Evolutionary conservation across 2,113 vertebrate genomes (phyloP).

Genomic region (Corythornis madagascariensis): DNA sequence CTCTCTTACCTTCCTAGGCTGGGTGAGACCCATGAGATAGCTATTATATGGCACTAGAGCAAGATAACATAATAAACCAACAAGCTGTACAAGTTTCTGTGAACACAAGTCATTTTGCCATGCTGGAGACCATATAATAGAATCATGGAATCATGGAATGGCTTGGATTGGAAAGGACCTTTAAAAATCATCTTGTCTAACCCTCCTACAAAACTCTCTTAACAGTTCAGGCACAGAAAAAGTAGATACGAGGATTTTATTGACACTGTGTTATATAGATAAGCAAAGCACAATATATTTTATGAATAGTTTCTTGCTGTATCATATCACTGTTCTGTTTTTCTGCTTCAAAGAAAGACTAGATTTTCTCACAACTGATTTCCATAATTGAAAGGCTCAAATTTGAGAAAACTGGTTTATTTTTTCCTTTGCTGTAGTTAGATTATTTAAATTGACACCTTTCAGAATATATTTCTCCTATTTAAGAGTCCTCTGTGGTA

Average conservation of each 20-base stretch:
- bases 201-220: neutral
- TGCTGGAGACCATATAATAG: neutral
- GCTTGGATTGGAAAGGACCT: neutral
- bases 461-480: constrained; percentile 55
- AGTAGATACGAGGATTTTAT: neutral
- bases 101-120: neutral
- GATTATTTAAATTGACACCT: constrained; percentile 60
- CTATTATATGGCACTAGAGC: neutral
- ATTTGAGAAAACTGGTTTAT: constrained; percentile 40
- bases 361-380: constrained; percentile 1
- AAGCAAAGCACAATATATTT: neutral
- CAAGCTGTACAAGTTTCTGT: fast-evolving
- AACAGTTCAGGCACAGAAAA: neutral
- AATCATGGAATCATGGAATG: neutral
- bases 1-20: neutral
- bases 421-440: constrained; percentile 59
- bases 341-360: neutral
- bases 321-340: neutral
- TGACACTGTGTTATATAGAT: neutral
- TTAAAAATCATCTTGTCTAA: neutral
- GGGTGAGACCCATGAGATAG: neutral
- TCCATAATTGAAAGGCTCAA: constrained; percentile 36
- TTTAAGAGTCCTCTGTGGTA: constrained; percentile 43
- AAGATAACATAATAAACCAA: neutral
- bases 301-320: neutral